Evolutionary conservation across 2,888 invertebrate species (phyloP), one percentile per base, ranked within the genome.

Genomic region (Microchrysa polita): DNA sequence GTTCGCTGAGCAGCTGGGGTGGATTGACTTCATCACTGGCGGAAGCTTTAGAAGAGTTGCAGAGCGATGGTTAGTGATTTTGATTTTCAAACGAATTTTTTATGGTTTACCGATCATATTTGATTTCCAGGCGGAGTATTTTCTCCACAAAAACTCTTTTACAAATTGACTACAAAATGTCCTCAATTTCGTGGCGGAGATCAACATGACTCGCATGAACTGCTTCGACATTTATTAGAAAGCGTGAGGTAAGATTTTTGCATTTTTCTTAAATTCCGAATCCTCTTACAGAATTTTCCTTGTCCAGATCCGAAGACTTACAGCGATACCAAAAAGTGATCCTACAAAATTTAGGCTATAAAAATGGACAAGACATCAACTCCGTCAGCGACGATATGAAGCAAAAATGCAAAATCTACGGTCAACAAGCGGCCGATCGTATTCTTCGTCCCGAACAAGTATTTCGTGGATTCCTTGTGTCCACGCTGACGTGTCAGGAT

Each of bases 171-270:
- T 74, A 86, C 85, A 77, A 91, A 91, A 78, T 87, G 91, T 81
- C 93, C 94, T 0, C 93, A 96, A 82, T 98, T 97, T 83, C 92
- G 93, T 69, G 96, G 96, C 10, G 96, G 93, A 1, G 94, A 96
- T 79, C 98, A 99, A 81, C 98, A 99, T 81, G 98, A 99, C 83
- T 92, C 98, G 0, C 98, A 99, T 81, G 98, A 99, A 83, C 86
- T 98, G 73, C 87, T 99, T 18, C 87, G 98, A 72, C 95, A 95
- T 85, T 86, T 98, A 61, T 86, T 98, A 67, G 97, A 98, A 84
- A 92, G 92, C 77, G 93, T 97, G 77, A 90, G 93, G 83, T 91
- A 76, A 63, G 10, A 48, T 4, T 48, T 10, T 48, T 48, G 4
- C 48, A n/a, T 48, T 10, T 48, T 48, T 48, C 48, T 48, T 4